Conservation (phyloP, 2,888 invertebrate species). For the Aromia moschata region DNA sequence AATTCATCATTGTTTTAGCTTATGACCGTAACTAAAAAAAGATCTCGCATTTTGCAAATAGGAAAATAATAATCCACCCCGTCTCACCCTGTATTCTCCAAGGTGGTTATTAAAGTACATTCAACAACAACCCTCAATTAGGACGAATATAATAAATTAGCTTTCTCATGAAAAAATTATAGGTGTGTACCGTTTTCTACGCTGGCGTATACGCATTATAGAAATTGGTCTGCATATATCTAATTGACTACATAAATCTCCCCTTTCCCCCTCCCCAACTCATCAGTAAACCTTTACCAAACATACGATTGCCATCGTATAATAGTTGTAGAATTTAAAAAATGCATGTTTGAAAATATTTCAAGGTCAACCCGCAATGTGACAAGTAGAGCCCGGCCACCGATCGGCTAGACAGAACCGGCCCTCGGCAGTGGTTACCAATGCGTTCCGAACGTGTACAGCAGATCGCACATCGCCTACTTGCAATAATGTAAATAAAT, state of each 20-base stretch:
- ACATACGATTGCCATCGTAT: too few species aligned
- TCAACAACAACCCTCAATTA: slow-evolving; percentile 32
- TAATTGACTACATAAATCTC: too few species aligned
- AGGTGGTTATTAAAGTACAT: slow-evolving; percentile 29
- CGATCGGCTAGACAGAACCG: too few species aligned
- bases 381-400: too few species aligned
- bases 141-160: slow-evolving; percentile 27
- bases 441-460: too few species aligned
- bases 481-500: too few species aligned
- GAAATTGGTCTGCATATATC: slow-evolving; percentile 5
- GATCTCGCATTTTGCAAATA: slow-evolving; percentile 20
- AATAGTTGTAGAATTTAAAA: too few species aligned
- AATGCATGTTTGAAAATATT: too few species aligned
- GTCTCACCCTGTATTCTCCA: slow-evolving; percentile 14
- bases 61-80: slow-evolving; percentile 30
- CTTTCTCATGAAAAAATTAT: slow-evolving; percentile 18
- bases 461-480: too few species aligned
- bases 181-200: slow-evolving; percentile 16
- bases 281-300: background rate
- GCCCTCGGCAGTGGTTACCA: too few species aligned
- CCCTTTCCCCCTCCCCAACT: background rate
- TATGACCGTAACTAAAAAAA: background rate
- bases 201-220: slow-evolving; percentile 4
- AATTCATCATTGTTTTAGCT: slow-evolving; percentile 2
- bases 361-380: too few species aligned